phyloP scores from a whole-genome alignment of 2,888 invertebrate genomes.

The Psylliodes chrysocephalus region DNA sequence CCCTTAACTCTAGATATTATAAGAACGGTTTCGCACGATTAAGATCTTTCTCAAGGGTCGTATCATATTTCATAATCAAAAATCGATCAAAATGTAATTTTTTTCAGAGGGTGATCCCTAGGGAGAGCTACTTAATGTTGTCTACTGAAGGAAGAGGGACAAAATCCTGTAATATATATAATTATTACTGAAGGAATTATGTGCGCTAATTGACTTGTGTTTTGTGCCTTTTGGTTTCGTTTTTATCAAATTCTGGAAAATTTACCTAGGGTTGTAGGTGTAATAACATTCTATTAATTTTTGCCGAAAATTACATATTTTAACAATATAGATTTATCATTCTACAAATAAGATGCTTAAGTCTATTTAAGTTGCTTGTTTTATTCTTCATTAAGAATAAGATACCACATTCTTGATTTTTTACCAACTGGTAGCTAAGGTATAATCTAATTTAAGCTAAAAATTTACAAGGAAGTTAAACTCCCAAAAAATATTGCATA shows the following conservation, averaged over 20 bases:
- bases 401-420: too few relatives aligned
- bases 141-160: constrained; percentile 39
- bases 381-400: too few relatives aligned
- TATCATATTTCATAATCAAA: constrained; percentile 49
- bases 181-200: constrained; percentile 45
- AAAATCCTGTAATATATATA: constrained; percentile 38
- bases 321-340: too few relatives aligned
- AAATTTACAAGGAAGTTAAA: too few relatives aligned
- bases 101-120: constrained; percentile 30
- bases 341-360: too few relatives aligned
- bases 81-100: constrained; percentile 49
- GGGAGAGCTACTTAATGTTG: constrained; percentile 40
- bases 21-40: constrained; percentile 36
- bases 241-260: background rate
- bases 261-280: background rate
- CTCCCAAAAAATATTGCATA: too few relatives aligned
- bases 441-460: too few relatives aligned
- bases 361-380: too few relatives aligned
- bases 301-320: too few relatives aligned
- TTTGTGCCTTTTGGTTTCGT: constrained; percentile 19
- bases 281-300: too few relatives aligned
- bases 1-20: constrained; percentile 34
- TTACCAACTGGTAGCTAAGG: too few relatives aligned
- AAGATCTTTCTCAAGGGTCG: constrained; percentile 38
- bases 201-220: constrained; percentile 46